A percentile compares a stretch with the other conserved stretches of the same genome.
Evolutionary conservation across 2,113 vertebrate species (phyloP).

Genomic region (Butorides virescens): DNA sequence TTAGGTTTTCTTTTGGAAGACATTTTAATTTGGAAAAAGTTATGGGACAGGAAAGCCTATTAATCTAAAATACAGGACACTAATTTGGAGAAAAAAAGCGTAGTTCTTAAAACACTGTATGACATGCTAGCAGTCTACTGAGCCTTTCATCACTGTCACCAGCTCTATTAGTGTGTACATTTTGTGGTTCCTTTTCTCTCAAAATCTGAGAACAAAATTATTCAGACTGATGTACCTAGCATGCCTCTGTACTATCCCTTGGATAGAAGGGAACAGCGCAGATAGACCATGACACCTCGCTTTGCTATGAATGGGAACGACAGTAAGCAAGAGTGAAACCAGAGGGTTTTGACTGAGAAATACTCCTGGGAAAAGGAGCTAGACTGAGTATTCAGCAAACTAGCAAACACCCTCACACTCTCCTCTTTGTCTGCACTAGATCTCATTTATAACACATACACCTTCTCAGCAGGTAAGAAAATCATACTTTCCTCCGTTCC

Average conservation of each 20-base stretch:
- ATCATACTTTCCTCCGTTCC: not conserved
- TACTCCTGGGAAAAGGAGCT: not conserved
- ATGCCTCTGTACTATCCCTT: not conserved
- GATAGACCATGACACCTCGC: fast-evolving
- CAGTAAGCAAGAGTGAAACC: not conserved
- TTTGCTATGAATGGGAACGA: not conserved
- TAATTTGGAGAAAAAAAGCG: not conserved
- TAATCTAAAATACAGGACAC: not conserved
- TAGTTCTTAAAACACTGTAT: not conserved
- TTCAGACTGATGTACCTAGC: not conserved
- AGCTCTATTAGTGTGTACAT: not conserved
- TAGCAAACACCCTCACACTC: not conserved
- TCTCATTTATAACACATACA: not conserved
- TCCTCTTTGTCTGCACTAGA: not conserved
- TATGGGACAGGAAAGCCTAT: not conserved
- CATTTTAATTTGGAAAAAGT: constrained; percentile 2
- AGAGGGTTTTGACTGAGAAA: not conserved
- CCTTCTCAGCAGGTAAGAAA: not conserved
- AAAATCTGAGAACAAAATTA: not conserved
- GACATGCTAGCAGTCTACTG: not conserved
- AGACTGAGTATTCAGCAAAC: not conserved
- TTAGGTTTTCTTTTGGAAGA: not conserved
- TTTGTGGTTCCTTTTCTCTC: not conserved
- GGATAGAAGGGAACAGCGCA: not conserved
- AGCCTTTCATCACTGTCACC: not conserved